Evolutionary conservation across 2,888 invertebrate species (phyloP).

Genomic region (Balanococcus diminutus): DNA sequence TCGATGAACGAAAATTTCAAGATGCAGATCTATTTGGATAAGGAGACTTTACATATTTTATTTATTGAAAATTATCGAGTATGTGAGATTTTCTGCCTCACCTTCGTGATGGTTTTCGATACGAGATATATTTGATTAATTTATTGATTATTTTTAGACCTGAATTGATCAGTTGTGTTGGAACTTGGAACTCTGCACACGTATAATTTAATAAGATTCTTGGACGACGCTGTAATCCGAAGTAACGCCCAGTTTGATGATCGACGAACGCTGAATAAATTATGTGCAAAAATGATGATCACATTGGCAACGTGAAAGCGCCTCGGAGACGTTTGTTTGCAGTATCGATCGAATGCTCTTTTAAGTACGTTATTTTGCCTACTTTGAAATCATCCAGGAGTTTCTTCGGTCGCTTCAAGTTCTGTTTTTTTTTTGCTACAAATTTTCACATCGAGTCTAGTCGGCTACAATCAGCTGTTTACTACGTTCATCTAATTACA

Average conservation of each 20-base stretch:
- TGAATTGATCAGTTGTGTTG: slow-evolving; percentile 85
- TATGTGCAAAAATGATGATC: slow-evolving; percentile 80
- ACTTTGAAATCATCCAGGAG: no score
- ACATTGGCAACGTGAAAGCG: slow-evolving; percentile 74
- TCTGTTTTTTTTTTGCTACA: slow-evolving; percentile 56
- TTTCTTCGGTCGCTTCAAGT: neutral
- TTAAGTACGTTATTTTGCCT: slow-evolving; percentile 83
- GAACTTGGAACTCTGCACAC: slow-evolving; percentile 82
- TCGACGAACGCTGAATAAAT: slow-evolving; percentile 82
- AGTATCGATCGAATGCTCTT: slow-evolving; percentile 87
- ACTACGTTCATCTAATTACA: slow-evolving; percentile 87
- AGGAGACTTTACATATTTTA: slow-evolving; percentile 95
- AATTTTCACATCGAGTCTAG: slow-evolving; percentile 68
- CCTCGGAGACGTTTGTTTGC: slow-evolving; percentile 90
- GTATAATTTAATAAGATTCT: slow-evolving; percentile 83
- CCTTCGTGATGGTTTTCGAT: neutral
- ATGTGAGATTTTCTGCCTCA: no score
- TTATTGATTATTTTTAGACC: slow-evolving; percentile 67
- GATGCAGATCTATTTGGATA: slow-evolving; percentile 89
- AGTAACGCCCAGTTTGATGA: slow-evolving; percentile 95
- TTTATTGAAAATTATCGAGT: slow-evolving; percentile 90
- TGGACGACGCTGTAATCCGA: slow-evolving; percentile 84
- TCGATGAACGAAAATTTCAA: slow-evolving; percentile 87
- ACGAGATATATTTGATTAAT: neutral
- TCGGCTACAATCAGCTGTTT: slow-evolving; percentile 83